These are phyloP conservation scores for Sebastes diploproa DNA, from an alignment of 2,797 vertebrate species.

Conservation along the genomic window DNA sequence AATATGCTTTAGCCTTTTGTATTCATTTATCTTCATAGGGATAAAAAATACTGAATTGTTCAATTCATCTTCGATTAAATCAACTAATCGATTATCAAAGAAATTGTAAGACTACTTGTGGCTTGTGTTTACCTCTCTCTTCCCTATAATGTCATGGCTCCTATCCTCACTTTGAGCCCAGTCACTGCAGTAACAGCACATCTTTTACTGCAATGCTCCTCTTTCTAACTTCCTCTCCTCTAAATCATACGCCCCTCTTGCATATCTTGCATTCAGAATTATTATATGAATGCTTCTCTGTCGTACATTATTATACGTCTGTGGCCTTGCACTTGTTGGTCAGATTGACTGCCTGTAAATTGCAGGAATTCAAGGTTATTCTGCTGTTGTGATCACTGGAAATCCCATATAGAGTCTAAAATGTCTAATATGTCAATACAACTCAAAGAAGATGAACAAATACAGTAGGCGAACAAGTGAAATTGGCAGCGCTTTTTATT, in stretches of 20 bases:
- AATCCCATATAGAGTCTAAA: neutral
- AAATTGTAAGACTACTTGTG: neutral
- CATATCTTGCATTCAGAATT: neutral
- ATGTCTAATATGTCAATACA: neutral
- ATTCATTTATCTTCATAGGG: neutral
- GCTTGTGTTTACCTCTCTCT: neutral
- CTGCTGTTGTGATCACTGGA: neutral
- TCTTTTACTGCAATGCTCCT: neutral
- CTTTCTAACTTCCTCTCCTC: neutral
- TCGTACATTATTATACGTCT: neutral
- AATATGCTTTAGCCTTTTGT: neutral
- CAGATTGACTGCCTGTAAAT: neutral
- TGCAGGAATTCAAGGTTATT: neutral
- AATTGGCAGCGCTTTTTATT: constrained; percentile 11
- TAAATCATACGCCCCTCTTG: neutral
- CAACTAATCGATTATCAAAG: neutral
- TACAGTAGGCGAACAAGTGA: neutral
- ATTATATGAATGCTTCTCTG: neutral
- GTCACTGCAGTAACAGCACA: neutral
- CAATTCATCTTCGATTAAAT: neutral
- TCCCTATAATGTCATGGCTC: neutral
- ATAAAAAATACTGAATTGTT: neutral
- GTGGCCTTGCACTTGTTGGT: neutral
- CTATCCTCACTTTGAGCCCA: neutral
- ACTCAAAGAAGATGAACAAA: neutral